These are phyloP conservation scores for Hydractinia echinata DNA, from an alignment of 30 jellyfish, hydroid and myxozoan genomes.

Conservation along the genomic window DNA sequence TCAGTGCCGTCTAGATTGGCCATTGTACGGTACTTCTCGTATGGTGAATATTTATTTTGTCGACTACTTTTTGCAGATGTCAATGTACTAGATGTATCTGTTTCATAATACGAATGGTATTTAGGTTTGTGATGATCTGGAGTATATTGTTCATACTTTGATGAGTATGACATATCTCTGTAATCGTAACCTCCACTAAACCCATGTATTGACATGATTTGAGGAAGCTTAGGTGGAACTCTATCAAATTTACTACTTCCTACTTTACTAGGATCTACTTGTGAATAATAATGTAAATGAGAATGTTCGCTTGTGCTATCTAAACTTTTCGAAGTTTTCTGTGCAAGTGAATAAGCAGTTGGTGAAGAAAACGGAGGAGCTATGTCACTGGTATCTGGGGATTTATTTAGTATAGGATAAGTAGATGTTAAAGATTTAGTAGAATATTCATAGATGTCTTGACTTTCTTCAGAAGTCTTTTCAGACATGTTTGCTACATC, in stretches of 20 bases:
- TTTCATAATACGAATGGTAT: neutral
- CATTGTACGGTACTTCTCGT: constrained; percentile 4
- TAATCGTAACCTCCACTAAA: neutral
- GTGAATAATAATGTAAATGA: neutral
- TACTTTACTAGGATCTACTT: neutral
- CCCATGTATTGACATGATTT: constrained; percentile 15
- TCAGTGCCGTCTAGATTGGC: neutral
- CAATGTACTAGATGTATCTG: constrained; percentile 11
- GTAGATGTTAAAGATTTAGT: neutral
- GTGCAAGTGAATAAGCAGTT: neutral
- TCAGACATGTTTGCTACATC: neutral
- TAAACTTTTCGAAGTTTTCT: neutral
- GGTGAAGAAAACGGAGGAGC: neutral
- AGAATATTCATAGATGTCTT: neutral
- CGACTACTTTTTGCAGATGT: neutral
- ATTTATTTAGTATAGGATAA: neutral
- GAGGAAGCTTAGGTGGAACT: constrained; percentile 24
- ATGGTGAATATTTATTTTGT: constrained; percentile 1
- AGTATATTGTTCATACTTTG: neutral
- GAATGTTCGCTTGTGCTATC: neutral
- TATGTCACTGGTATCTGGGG: neutral
- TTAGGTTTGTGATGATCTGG: neutral
- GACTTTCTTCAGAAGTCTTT: neutral
- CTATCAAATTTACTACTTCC: constrained; percentile 6
- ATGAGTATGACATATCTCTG: neutral